Percentiles rank a stretch among this genome's conserved stretches.
Conservation (phyloP, 2,888 invertebrate genomes). For the Muscina levida region DNA sequence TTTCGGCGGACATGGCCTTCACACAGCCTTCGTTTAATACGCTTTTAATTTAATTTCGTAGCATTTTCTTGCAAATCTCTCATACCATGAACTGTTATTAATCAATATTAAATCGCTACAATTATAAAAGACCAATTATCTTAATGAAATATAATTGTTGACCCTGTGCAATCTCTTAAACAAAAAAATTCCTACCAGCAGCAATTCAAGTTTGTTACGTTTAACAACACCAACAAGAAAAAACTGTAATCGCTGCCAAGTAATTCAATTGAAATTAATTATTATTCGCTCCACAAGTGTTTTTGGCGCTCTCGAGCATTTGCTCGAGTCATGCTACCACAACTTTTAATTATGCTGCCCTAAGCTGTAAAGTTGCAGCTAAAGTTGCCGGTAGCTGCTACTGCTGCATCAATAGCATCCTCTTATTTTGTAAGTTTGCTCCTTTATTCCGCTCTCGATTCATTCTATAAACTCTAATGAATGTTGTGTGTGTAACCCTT, state of each 20-base stretch:
- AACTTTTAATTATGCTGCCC: constrained; percentile 68
- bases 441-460: constrained; percentile 9
- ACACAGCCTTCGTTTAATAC: too few relatives aligned
- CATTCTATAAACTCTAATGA: too few relatives aligned
- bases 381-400: constrained; percentile 58
- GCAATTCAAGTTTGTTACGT: too few relatives aligned
- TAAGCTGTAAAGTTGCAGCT: constrained; percentile 48
- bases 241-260: constrained; percentile 59
- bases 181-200: too few relatives aligned
- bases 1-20: too few relatives aligned
- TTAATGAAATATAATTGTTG: too few relatives aligned
- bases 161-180: too few relatives aligned
- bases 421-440: constrained; percentile 11
- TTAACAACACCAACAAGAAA: neutral
- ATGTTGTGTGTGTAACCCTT: neutral
- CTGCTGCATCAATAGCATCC: constrained; percentile 60
- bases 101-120: too few relatives aligned
- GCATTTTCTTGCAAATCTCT: too few relatives aligned
- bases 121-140: too few relatives aligned
- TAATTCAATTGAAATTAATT: constrained; percentile 79
- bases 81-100: too few relatives aligned
- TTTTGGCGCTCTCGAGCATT: constrained; percentile 66
- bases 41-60: too few relatives aligned
- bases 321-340: constrained; percentile 63
- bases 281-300: constrained; percentile 78